These are phyloP conservation scores for Laticauda laticaudata DNA, from an alignment of 2,113 vertebrate genomes.

Conservation along the genomic window DNA sequence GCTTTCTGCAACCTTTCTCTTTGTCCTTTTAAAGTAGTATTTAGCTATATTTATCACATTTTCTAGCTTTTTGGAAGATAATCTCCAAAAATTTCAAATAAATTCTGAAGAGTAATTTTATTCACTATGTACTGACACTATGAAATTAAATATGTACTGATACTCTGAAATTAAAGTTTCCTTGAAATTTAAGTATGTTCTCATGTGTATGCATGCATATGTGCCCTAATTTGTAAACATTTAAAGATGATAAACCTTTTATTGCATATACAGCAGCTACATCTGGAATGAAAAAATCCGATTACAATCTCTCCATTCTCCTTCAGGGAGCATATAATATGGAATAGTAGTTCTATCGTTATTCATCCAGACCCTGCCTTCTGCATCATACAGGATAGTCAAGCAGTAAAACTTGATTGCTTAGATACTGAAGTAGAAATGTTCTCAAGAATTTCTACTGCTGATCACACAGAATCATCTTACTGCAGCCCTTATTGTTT, in stretches of 20 bases:
- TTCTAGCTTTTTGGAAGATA: not conserved
- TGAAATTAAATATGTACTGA: not conserved
- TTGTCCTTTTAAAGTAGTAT: not conserved
- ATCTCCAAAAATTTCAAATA: not conserved
- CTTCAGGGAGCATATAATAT: not conserved
- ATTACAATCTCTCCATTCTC: not conserved
- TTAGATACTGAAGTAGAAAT: not conserved
- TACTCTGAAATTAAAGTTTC: not conserved
- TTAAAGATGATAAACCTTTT: not conserved
- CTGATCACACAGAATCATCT: not conserved
- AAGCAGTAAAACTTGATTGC: not conserved
- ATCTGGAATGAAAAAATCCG: not conserved
- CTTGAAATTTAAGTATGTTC: not conserved
- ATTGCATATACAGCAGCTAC: not conserved
- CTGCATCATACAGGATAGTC: not conserved
- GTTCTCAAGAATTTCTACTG: not conserved
- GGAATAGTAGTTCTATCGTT: not conserved
- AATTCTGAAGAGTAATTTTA: not conserved
- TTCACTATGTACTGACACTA: not conserved
- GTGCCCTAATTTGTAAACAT: not conserved
- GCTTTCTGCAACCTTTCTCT: not conserved
- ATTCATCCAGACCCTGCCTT: not conserved
- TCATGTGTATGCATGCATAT: not conserved
- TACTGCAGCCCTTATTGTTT: not conserved
- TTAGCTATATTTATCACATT: not conserved